These are phyloP conservation scores for Ictidomys tridecemlineatus DNA, from an alignment of 2,113 vertebrate genomes.

Conservation along the genomic window DNA sequence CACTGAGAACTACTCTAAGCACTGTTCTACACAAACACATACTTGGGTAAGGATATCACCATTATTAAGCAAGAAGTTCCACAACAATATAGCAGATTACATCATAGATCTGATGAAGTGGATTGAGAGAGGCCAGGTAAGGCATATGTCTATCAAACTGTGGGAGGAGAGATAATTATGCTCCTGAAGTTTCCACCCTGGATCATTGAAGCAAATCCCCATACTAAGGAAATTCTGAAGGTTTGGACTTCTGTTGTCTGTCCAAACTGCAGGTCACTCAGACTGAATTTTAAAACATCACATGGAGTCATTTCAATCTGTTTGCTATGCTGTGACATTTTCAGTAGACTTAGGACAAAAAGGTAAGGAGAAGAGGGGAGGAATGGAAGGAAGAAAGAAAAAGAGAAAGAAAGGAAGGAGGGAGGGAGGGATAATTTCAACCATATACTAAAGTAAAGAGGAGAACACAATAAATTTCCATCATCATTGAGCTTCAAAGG, in stretches of 20 bases:
- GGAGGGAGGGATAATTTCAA: background rate
- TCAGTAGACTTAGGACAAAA: background rate
- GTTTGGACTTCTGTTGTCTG: background rate
- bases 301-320: background rate
- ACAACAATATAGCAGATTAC: background rate
- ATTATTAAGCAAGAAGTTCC: background rate
- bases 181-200: background rate
- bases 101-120: background rate
- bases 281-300: background rate
- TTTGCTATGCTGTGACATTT: background rate
- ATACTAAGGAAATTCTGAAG: background rate
- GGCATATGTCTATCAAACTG: background rate
- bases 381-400: background rate
- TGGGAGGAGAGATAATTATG: background rate
- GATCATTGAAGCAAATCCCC: background rate
- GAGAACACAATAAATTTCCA: background rate
- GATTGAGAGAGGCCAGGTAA: background rate
- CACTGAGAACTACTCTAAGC: background rate
- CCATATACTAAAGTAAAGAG: background rate
- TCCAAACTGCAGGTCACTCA: background rate
- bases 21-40: background rate
- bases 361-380: background rate
- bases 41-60: background rate
- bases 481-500: constrained; percentile 1
- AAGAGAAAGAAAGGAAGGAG: background rate